Base-by-base conservation (phyloP, 2,888 invertebrate genomes). In the Apodemia hepburni region DNA sequence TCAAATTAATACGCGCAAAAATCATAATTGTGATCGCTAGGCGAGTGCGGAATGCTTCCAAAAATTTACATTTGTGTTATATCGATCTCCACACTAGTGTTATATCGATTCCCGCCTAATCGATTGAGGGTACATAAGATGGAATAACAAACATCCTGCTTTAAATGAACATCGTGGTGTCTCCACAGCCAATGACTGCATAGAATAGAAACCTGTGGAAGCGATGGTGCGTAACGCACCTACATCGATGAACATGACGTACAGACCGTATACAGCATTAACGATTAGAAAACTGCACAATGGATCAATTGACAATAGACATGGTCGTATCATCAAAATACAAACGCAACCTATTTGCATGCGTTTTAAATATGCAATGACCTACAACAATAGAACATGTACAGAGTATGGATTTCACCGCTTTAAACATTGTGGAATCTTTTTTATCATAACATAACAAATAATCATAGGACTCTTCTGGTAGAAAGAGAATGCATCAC, bases 191-290 rank as follows among this genome's bases (percentile, higher is more conserved):
- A 67, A 73, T 70, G 47, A 47, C n/a, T 47, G 73, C 71, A 74
- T 76, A 78, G 77, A 85, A 81, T 83, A 86, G 87, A 87, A 87
- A 87, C 84, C 78, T 73, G 78, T 70, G 64, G 72, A 68, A 59
- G 81, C 85, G 75, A 84, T 87, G 82, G 77, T 62, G 88, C 87
- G 79, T 76, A 76, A 80, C 81, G 73, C 70, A 72, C 42, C 42
- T 15, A 42, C 76, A 72, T 71, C 77, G 79, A 75, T 79, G 76
- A 77, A 77, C 71, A 73, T 64, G 62, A 67, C 68, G 69, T 62
- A 69, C 66, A 54, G n/a, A 61, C 60, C 59, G 59, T 59, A 64
- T 15, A 61, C 58, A 65, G 62, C 66, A 67, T 66, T 70, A 62
- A 70, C 69, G 66, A 71, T 72, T 71, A 72, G 74, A 75, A 71